These are phyloP conservation scores for Zapornia atra DNA, from an alignment of 2,113 vertebrate genomes.

Conservation along the genomic window DNA sequence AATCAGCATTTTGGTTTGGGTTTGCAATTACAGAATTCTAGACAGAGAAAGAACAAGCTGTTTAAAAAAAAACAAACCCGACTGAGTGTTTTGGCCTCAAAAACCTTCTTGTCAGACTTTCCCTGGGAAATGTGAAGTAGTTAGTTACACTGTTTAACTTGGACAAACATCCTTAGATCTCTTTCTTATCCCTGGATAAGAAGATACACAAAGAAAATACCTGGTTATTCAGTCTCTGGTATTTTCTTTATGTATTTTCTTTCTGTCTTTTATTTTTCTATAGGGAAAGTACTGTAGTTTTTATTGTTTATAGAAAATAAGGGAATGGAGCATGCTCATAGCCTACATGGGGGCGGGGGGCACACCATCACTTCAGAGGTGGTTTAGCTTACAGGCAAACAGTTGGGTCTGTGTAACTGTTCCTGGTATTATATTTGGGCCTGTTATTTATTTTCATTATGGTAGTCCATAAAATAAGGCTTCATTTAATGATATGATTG, in stretches of 20 bases:
- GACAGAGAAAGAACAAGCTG: neutral
- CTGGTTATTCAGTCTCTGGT: neutral
- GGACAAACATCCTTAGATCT: neutral
- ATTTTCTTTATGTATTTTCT: neutral
- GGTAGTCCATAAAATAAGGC: neutral
- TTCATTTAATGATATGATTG: neutral
- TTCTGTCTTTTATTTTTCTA: neutral
- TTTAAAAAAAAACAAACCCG: neutral
- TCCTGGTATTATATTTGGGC: neutral
- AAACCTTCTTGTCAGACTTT: constrained; percentile 23
- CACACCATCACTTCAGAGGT: neutral
- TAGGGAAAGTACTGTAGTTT: neutral
- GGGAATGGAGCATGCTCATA: neutral
- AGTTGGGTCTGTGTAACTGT: neutral
- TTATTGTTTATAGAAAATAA: neutral
- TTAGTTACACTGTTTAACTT: constrained; percentile 16
- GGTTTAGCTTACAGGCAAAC: neutral
- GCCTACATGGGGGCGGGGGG: neutral
- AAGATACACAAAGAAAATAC: neutral
- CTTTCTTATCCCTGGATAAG: neutral
- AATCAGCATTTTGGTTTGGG: constrained; percentile 23
- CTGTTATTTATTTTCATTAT: neutral
- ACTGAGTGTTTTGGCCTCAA: neutral
- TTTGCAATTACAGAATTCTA: constrained; percentile 27
- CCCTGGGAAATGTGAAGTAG: constrained; percentile 22